Percentiles rank a stretch among this genome's conserved stretches.
Conservation (phyloP, 2,797 vertebrate species). For the Enteromius mattozi region DNA sequence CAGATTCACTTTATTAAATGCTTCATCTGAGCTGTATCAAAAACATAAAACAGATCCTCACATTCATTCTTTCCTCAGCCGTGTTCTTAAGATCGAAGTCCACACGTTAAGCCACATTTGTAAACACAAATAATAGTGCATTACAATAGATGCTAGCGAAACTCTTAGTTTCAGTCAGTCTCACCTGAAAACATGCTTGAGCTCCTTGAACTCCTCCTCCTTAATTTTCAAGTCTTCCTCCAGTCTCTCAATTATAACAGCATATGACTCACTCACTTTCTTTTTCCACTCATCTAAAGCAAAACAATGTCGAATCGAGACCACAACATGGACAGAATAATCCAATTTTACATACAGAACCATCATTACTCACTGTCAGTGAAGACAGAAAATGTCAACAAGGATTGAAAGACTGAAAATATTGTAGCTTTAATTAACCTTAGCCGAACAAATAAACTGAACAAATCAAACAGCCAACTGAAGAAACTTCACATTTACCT, state of each 20-base stretch:
- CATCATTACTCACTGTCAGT: neutral
- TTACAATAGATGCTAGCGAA: neutral
- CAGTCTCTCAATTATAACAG: slow-evolving; percentile 84
- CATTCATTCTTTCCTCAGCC: neutral
- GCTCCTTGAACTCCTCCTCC: slow-evolving; percentile 84
- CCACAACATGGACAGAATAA: slow-evolving; percentile 30
- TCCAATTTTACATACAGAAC: neutral
- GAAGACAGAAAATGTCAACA: neutral
- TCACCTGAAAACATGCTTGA: slow-evolving; percentile 92
- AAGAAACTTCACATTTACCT: slow-evolving; percentile 77
- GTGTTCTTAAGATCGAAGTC: neutral
- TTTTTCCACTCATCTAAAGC: slow-evolving; percentile 97
- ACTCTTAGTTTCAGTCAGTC: slow-evolving; percentile 1
- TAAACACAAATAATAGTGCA: neutral
- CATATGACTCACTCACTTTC: slow-evolving; percentile 93
- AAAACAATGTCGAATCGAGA: slow-evolving; percentile 18
- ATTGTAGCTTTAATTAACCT: neutral
- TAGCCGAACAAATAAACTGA: neutral
- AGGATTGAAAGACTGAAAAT: slow-evolving; percentile 9
- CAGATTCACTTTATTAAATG: slow-evolving; percentile 93
- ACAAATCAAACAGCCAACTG: neutral
- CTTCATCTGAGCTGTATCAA: slow-evolving; percentile 88
- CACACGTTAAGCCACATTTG: neutral
- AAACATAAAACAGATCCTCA: neutral
- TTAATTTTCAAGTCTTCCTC: slow-evolving; percentile 89